Evolutionary conservation across 2,888 invertebrate species (phyloP).

Genomic region (Neoascia interrupta): DNA sequence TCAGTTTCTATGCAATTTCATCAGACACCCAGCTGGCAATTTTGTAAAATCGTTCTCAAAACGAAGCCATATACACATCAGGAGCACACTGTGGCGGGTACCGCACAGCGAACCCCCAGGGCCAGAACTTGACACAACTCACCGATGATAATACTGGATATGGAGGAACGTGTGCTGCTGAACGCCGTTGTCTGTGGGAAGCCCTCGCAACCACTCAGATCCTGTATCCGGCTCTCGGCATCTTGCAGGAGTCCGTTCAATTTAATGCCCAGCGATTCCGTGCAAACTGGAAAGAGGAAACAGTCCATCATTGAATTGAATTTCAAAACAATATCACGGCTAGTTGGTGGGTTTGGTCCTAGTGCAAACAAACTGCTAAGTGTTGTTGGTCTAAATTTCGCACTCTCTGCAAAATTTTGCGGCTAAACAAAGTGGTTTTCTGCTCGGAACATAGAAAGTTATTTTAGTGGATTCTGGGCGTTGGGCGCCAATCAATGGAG

Average conservation of each 20-base stretch:
- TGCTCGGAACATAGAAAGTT: too few relatives aligned
- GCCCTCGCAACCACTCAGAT: conserved; percentile 83
- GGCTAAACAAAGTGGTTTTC: too few relatives aligned
- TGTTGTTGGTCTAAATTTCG: too few relatives aligned
- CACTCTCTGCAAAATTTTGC: too few relatives aligned
- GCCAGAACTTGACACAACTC: conserved; percentile 61
- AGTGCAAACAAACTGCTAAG: too few relatives aligned
- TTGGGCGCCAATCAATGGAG: too few relatives aligned
- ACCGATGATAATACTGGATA: conserved; percentile 82
- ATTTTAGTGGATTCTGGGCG: too few relatives aligned
- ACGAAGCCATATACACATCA: conserved; percentile 5
- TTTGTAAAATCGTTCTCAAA: conserved; percentile 39
- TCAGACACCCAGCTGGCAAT: conserved; percentile 32
- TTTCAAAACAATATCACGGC: neutral
- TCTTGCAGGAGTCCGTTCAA: conserved; percentile 88
- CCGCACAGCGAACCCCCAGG: too few relatives aligned
- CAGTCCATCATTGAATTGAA: too few relatives aligned
- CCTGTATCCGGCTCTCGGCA: conserved; percentile 91
- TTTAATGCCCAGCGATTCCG: conserved; percentile 87
- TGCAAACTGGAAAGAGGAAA: conserved; percentile 74
- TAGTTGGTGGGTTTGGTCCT: too few relatives aligned
- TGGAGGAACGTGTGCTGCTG: conserved; percentile 80
- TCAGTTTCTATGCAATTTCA: conserved; percentile 38
- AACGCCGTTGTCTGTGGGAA: conserved; percentile 76
- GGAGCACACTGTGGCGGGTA: neutral